Base-by-base conservation (phyloP, 2,113 vertebrate species). In the Carassius auratus region DNA sequence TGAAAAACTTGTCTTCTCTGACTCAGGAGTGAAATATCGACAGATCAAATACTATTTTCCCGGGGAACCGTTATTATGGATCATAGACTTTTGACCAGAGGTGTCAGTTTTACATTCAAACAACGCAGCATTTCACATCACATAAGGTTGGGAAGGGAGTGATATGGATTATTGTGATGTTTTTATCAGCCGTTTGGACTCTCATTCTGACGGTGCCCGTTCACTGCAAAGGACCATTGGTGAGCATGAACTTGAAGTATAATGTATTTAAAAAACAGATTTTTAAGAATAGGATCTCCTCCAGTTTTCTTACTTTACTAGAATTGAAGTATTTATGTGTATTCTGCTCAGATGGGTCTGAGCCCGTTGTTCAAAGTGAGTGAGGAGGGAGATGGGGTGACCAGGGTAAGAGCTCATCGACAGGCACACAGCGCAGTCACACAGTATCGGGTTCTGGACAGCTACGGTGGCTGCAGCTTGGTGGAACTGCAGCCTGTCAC, bases 401-500 rank as follows among this genome's bases (percentile, higher is more conserved):
- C 92, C 80, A 95, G 90, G 19, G 77, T 90, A 0, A 94, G 96
- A 4, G 83, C 26, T 79, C 85, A 88, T 57, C 90, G 92, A 1
- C 84, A 89, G 0, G 94, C 98, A 0, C 93, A 94, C 0, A 8
- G 87, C 0, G 97, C 98, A 0, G 94, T 96, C 84, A 99, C 97
- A 0, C 95, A 86, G 66, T 99, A 97, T 93, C 92, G 83, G 52
- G 93, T 94, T 9, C 91, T 99, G 68, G 95, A 94, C 50, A 92
- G 89, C 38, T 89, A 89, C 0, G 52, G 85, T 0, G 93, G 96
- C 45, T 96, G 96, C n/a, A 96, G 96, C 0, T 92, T 99, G 2
- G 76, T 98, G 82, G 97, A 99, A 90, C 96, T 99, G 8, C 95
- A 97, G 84, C 96, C 97, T 36, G 0, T 97, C 6, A 98, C 97